Evolutionary conservation across 1,140 invertebrate species (phyloP), one percentile per base, ranked within the genome.

Genomic region (Neuroterus valhalla): DNA sequence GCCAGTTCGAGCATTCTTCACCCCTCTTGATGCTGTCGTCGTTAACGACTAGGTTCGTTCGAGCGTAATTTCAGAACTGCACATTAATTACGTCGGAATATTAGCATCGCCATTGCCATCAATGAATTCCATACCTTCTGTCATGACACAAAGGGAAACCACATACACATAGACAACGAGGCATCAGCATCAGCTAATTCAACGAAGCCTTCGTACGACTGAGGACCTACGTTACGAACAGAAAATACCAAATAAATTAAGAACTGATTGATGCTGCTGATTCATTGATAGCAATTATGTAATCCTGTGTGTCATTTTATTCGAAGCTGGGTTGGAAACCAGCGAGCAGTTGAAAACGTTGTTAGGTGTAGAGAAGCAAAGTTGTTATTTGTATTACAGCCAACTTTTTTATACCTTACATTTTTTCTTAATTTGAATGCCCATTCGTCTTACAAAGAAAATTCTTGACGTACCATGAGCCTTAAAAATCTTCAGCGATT

Each of bases 31-130:
- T 74, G 42, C 67, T 17, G 45, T 17, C 66, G 43, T 74, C 62
- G 71, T 71, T 76, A 76, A 74, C 46, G 75, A 70, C 66, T 74
- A 48, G 68, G 43, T 46, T 46, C 71, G 66, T 72, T 72, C 77
- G 71, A 76, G 70, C 71, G 77, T 45, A 55, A 71, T 78, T 80
- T 78, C 76, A 62, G 68, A 72, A 71, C 62, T 68, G 44, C 69
- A 73, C 79, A 79, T 80, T 79, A 77, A 80, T 80, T 80, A 79
- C 77, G 68, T 38, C 71, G 69, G 78, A 79, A 78, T 77, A 78
- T 80, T 80, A 80, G 78, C 77, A 74, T 78, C 50, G 73, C 55
- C 45, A 66, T 70, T 66, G 73, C 68, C 79, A 55, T 62, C 70
- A 74, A 81, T 81, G 78, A 81, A 80, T 79, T 74, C 76, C 72